Percentiles rank a stretch among this genome's conserved stretches.
These are phyloP conservation scores for Orthosia gothica DNA, from an alignment of 2,888 invertebrate species.

Conservation along the genomic window DNA sequence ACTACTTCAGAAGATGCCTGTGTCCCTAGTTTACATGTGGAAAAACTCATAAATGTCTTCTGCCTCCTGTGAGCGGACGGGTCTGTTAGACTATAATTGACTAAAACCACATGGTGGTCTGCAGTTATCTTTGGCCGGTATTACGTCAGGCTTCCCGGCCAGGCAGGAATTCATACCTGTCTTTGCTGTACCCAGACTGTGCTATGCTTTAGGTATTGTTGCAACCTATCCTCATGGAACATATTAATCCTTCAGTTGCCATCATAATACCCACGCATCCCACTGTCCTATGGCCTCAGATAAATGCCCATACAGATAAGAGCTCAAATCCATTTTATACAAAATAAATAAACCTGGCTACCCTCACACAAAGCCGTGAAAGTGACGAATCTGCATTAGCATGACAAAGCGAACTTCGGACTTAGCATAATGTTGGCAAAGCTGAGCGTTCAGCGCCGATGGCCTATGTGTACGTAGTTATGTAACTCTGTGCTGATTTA, in stretches of 20 bases:
- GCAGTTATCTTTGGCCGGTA: too few relatives aligned
- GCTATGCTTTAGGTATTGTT: too few relatives aligned
- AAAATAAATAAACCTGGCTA: slow-evolving; percentile 56
- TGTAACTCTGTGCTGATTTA: slow-evolving; percentile 10
- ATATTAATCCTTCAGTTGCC: background rate
- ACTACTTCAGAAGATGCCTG: too few relatives aligned
- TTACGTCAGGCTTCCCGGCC: too few relatives aligned
- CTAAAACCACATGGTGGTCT: too few relatives aligned
- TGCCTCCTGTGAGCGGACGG: too few relatives aligned
- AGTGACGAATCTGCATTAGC: slow-evolving; percentile 58
- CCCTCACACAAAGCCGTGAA: slow-evolving; percentile 25
- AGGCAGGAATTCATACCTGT: too few relatives aligned
- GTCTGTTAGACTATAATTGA: too few relatives aligned
- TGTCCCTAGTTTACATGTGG: too few relatives aligned
- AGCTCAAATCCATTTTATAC: slow-evolving; percentile 52
- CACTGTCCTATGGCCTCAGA: background rate
- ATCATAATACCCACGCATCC: background rate
- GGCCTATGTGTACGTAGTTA: slow-evolving; percentile 1
- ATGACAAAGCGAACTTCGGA: slow-evolving; percentile 53
- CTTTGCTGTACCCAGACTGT: too few relatives aligned
- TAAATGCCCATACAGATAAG: slow-evolving; percentile 26
- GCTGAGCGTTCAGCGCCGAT: slow-evolving; percentile 11
- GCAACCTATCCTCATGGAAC: too few relatives aligned
- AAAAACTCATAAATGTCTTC: too few relatives aligned
- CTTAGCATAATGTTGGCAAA: slow-evolving; percentile 54